These are phyloP conservation scores for Anarhynchus alexandrinus DNA, from an alignment of 2,113 vertebrate genomes.

Conservation along the genomic window DNA sequence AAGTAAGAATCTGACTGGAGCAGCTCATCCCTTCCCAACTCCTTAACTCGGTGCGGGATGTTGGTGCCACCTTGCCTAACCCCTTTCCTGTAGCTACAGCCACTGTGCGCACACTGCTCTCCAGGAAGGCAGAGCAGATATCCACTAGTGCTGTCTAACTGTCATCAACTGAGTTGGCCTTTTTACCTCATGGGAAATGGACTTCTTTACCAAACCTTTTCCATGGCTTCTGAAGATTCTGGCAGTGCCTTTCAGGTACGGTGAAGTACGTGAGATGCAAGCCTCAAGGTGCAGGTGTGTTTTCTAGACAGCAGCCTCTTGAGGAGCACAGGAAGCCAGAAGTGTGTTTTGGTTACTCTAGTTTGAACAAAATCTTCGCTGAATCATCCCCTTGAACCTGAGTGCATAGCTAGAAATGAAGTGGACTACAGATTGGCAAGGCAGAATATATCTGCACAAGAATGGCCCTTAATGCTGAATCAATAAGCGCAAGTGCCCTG, in stretches of 20 bases:
- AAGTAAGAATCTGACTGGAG: not conserved
- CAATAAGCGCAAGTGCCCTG: not conserved
- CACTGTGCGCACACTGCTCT: fast-evolving
- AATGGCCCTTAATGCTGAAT: not conserved
- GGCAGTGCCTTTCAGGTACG: not conserved
- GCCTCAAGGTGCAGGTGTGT: not conserved
- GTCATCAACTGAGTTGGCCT: not conserved
- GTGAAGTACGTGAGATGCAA: not conserved
- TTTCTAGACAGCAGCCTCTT: not conserved
- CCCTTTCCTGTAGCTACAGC: not conserved
- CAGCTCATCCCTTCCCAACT: not conserved
- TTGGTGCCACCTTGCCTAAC: not conserved
- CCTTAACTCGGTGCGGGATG: not conserved
- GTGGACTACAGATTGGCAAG: not conserved
- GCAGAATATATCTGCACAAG: not conserved
- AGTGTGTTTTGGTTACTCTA: not conserved
- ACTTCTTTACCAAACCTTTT: not conserved
- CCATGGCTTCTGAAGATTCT: not conserved
- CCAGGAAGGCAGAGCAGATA: not conserved
- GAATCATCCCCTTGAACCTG: not conserved
- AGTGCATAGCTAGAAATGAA: not conserved
- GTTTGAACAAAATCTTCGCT: not conserved
- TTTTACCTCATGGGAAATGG: not conserved
- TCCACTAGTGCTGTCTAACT: fast-evolving
- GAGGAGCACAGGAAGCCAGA: not conserved